These are phyloP conservation scores for Botrylloides violaceus DNA, from an alignment of 23 tunicate species.

Conservation along the genomic window DNA sequence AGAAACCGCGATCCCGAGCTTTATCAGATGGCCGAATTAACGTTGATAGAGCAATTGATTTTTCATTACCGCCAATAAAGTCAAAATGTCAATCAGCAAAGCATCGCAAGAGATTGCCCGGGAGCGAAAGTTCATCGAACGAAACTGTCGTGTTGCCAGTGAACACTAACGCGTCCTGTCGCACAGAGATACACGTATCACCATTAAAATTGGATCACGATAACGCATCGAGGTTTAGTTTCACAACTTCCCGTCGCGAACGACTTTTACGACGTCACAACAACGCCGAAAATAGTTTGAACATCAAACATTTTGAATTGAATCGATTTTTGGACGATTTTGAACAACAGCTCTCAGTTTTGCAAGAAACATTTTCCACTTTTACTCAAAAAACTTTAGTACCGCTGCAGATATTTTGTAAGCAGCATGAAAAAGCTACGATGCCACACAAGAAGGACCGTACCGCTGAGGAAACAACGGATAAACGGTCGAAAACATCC, in stretches of 20 bases:
- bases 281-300: background rate
- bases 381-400: conserved; percentile 68
- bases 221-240: background rate
- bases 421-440: conserved; percentile 8
- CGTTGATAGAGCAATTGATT: background rate
- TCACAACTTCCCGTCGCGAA: background rate
- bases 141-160: conserved; percentile 4
- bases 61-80: conserved; percentile 15
- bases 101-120: background rate
- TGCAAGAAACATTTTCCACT: conserved; percentile 47
- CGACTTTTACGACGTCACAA: background rate
- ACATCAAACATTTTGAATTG: conserved; percentile 29
- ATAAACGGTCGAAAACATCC: background rate
- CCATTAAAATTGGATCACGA: background rate
- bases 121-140: background rate
- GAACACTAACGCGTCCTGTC: background rate
- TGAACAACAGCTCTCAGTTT: conserved; percentile 22
- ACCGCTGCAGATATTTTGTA: conserved; percentile 76
- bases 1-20: background rate
- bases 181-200: background rate
- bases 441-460: background rate
- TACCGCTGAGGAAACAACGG: background rate
- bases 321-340: conserved; percentile 37
- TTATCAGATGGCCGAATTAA: conserved; percentile 6
- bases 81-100: background rate